Evolutionary conservation across 2,888 invertebrate species (phyloP), one percentile per base, ranked within the genome.

Genomic region (Bellardia bayeri): DNA sequence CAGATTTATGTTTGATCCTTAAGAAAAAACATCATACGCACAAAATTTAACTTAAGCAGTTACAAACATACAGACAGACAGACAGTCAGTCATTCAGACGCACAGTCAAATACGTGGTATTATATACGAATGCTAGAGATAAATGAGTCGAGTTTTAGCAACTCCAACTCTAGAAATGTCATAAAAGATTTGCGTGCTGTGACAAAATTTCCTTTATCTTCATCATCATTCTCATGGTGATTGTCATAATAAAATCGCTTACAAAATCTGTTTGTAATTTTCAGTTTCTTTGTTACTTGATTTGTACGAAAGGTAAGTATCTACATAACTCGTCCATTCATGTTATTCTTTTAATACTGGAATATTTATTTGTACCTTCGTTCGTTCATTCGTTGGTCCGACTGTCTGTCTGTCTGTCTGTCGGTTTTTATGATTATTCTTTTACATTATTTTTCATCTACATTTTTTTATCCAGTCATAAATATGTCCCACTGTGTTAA

Each of bases 111-210:
- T 37, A 54, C 45, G 56, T 40, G 42, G 11, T 58, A 64, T 16
- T 37, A 37, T 14, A n/a, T 37, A 30, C 30, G 0, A 13, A 7
- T 42, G 30, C 45, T 56, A 13, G 9, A 72, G 54, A 64, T 49
- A 75, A 81, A 63, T 45, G 14, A 45, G 11, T 49, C 4, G 40
- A 72, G 64, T 56, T 64, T 51, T 16, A 58, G 56, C 49, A 74
- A 82, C 85, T 79, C 68, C 74, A 85, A 64, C 78, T 83, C 23
- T n/a, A 64, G 33, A 85, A 75, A 74, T 82, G 85, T 85, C 85
- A 85, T 82, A 85, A 87, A 87, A 75, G 81, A 87, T 87, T 85
- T 87, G 85, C 87, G 78, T 85, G 87, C 87, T 87, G 87, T 87
- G 85, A 87, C 87, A 82, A 74, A 82, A 87, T 84, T 72, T 71